Conservation (phyloP, 2,113 vertebrate species). For the Calidris pugnax region DNA sequence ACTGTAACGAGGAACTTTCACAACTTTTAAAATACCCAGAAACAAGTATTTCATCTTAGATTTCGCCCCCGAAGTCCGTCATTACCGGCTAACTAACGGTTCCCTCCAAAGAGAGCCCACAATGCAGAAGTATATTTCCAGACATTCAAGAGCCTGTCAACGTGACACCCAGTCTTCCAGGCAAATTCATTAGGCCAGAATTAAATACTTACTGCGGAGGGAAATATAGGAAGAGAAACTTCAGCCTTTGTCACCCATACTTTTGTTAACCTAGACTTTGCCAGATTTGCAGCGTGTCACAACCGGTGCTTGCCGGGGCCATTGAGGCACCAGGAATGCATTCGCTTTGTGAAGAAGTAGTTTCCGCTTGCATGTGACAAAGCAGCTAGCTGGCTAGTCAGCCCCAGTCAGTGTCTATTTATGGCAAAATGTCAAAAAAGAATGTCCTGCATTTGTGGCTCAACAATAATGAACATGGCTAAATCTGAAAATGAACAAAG, state of each 20-base stretch:
- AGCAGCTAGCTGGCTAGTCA: constrained; percentile 97
- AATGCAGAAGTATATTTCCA: constrained; percentile 70
- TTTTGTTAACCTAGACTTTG: constrained; percentile 80
- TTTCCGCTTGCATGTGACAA: constrained; percentile 93
- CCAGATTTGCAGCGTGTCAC: constrained; percentile 76
- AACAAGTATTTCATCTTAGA: constrained; percentile 16
- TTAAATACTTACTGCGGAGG: constrained; percentile 70
- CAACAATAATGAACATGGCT: constrained; percentile 97
- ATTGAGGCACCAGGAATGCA: constrained; percentile 79
- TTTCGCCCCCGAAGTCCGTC: constrained; percentile 43
- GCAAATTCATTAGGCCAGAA: constrained; percentile 77
- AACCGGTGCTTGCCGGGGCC: constrained; percentile 68
- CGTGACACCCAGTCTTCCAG: constrained; percentile 67
- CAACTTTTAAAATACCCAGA: constrained; percentile 25
- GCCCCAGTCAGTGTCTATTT: constrained; percentile 97
- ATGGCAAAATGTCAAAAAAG: constrained; percentile 99
- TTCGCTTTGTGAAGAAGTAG: constrained; percentile 78
- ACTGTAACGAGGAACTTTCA: constrained; percentile 3
- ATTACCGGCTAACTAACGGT: constrained; percentile 62
- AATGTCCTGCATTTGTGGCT: constrained; percentile 98
- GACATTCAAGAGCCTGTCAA: constrained; percentile 74
- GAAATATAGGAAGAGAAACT: constrained; percentile 79
- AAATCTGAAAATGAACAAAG: constrained; percentile 98
- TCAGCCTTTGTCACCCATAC: constrained; percentile 79
- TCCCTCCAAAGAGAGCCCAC: constrained; percentile 58